A percentile compares a stretch with the other conserved stretches of the same genome.
These are phyloP conservation scores for Centruroides sculpturatus DNA, from an alignment of 1,140 invertebrate genomes.

Conservation along the genomic window DNA sequence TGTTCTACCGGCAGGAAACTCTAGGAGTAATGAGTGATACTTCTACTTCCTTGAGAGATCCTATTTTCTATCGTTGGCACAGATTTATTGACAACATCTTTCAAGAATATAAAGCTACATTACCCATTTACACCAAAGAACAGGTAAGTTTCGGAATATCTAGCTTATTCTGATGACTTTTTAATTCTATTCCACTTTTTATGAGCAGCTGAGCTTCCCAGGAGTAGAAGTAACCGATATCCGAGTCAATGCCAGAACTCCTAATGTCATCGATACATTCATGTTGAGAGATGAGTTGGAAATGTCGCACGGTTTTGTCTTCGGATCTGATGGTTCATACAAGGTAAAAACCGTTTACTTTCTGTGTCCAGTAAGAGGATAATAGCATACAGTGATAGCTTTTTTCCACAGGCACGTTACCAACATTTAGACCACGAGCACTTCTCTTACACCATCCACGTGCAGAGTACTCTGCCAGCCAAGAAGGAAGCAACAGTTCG, in stretches of 20 bases:
- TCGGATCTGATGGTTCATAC: not conserved
- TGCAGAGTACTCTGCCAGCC: not conserved
- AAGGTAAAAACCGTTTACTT: too few species aligned
- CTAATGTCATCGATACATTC: slow-evolving; percentile 9
- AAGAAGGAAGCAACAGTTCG: not conserved
- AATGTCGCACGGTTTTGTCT: slow-evolving; percentile 5
- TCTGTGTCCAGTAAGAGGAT: too few species aligned
- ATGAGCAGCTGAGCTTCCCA: slow-evolving; percentile 1
- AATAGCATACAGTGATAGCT: not conserved
- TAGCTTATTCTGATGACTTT: too few species aligned
- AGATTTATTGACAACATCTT: slow-evolving; percentile 14
- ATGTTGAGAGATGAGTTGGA: slow-evolving; percentile 4
- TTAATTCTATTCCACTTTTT: not conserved
- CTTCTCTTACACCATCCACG: not conserved
- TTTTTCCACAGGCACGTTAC: not conserved
- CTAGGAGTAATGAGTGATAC: slow-evolving; percentile 14
- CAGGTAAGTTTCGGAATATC: not conserved
- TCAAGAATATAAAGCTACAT: slow-evolving; percentile 11
- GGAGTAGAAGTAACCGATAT: slow-evolving; percentile 1
- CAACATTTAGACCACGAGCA: not conserved
- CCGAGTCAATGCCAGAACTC: slow-evolving; percentile 4
- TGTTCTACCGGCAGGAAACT: slow-evolving; percentile 14
- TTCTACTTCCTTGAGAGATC: slow-evolving; percentile 12
- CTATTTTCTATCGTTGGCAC: slow-evolving; percentile 13
- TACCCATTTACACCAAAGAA: slow-evolving; percentile 5